Evolutionary conservation across 2,113 vertebrate genomes (phyloP).

Genomic region (Meles meles): DNA sequence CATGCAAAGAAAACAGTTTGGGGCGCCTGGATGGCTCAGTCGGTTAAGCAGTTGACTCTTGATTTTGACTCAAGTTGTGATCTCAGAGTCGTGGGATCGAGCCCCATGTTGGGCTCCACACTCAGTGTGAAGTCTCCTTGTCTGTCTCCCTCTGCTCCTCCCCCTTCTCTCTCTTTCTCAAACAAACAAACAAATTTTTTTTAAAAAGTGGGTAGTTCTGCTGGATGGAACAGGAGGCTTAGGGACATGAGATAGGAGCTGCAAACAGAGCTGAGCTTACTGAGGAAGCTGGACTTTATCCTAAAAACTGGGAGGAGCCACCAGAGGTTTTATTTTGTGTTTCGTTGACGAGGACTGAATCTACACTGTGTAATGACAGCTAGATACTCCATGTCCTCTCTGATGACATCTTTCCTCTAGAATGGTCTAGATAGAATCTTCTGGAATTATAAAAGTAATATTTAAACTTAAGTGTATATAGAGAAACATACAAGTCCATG

Average conservation of each 20-base stretch:
- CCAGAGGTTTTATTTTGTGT: not conserved
- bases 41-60: too few relatives aligned
- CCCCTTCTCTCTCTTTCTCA: too few relatives aligned
- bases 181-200: too few relatives aligned
- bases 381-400: not conserved
- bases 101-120: not conserved
- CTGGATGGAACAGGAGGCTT: not conserved
- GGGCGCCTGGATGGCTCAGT: too few relatives aligned
- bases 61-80: too few relatives aligned
- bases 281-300: not conserved
- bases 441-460: not conserved
- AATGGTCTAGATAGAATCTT: not conserved
- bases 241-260: not conserved
- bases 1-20: not conserved
- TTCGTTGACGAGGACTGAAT: not conserved
- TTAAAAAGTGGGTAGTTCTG: conserved; percentile 4
- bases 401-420: not conserved
- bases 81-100: too few relatives aligned
- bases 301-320: not conserved
- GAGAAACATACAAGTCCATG: not conserved
- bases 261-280: not conserved
- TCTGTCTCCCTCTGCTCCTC: too few relatives aligned
- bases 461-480: not conserved
- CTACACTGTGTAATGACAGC: not conserved
- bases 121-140: too few relatives aligned